These are phyloP conservation scores for Cecidostiba fungosa DNA, from an alignment of 2,888 invertebrate species.

Conservation along the genomic window DNA sequence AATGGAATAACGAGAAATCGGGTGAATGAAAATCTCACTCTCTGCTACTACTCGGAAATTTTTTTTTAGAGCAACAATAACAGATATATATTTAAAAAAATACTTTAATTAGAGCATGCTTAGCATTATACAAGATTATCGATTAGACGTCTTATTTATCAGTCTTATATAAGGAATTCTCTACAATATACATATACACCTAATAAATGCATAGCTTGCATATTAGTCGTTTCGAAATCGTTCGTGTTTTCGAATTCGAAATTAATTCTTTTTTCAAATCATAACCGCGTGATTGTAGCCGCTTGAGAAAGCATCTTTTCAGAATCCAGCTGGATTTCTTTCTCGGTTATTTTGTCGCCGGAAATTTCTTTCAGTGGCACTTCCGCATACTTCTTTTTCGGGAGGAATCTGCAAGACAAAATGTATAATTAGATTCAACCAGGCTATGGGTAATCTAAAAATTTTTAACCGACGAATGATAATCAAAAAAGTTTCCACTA, in stretches of 20 bases:
- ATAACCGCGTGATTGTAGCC: not conserved
- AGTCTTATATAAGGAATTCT: not conserved
- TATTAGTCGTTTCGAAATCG: not conserved
- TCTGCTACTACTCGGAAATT: too few species aligned
- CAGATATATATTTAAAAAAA: too few species aligned
- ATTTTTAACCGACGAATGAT: not conserved
- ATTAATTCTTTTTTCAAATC: not conserved
- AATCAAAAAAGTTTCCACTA: not conserved
- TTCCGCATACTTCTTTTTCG: constrained; percentile 64
- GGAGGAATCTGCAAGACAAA: constrained; percentile 63
- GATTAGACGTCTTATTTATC: not conserved
- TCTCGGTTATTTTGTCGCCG: constrained; percentile 30
- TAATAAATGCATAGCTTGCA: not conserved
- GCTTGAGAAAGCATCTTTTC: not conserved
- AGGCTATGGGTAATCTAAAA: not conserved
- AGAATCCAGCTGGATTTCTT: not conserved
- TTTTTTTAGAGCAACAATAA: too few species aligned
- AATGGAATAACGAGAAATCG: too few species aligned
- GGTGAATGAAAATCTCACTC: too few species aligned
- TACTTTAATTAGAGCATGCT: not conserved
- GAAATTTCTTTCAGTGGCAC: constrained; percentile 65
- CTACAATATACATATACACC: not conserved
- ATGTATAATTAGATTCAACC: not conserved
- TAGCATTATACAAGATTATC: not conserved
- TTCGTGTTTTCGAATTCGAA: not conserved